These are phyloP conservation scores for Yponomeuta cagnagella DNA, from an alignment of 2,888 invertebrate species.

Conservation along the genomic window DNA sequence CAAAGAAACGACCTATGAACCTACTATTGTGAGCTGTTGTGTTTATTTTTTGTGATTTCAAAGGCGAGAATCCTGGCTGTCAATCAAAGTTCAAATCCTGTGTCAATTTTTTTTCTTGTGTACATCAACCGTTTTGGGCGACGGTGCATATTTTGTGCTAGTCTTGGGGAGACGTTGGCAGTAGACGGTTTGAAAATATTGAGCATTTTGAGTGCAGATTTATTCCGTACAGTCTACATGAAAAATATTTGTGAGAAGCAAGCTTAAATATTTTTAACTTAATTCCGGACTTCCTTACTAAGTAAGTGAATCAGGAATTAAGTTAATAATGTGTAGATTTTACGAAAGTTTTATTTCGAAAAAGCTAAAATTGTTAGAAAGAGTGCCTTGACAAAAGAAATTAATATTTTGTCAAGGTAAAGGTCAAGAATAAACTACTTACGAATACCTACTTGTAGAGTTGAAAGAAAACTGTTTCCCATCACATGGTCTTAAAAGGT, in stretches of 20 bases:
- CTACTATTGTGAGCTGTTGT: constrained; percentile 13
- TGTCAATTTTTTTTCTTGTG: constrained; percentile 35
- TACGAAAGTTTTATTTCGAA: no score
- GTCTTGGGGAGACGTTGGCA: constrained; percentile 16
- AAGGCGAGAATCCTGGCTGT: constrained; percentile 33
- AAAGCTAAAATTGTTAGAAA: no score
- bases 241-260: no score
- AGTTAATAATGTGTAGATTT: no score
- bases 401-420: no score
- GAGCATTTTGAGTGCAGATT: neutral
- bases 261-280: no score
- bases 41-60: constrained; percentile 12
- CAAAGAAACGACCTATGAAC: constrained; percentile 37
- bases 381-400: no score
- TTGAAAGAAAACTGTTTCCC: neutral
- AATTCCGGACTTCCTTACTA: no score
- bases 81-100: constrained; percentile 37
- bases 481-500: neutral
- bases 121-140: constrained; percentile 23
- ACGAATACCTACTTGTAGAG: neutral
- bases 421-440: neutral
- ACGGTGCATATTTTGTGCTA: constrained; percentile 32
- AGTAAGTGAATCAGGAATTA: no score
- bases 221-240: no score
- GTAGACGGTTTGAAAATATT: neutral